Base-by-base conservation (phyloP, 2,797 vertebrate genomes). In the Schizopygopsis malacanthus region DNA sequence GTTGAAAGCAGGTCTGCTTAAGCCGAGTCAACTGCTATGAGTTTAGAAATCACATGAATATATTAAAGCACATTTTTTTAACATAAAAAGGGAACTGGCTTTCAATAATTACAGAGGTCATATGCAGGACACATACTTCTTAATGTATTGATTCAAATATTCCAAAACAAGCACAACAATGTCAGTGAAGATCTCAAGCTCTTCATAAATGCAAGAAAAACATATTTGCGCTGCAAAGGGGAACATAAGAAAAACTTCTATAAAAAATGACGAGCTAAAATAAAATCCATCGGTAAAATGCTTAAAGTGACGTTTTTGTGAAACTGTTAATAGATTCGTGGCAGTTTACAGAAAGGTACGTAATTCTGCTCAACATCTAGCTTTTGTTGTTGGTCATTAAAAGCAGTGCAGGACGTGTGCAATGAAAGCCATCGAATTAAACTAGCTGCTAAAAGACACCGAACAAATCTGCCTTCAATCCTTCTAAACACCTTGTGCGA, bases 351-450 rank as follows among this genome's bases (percentile, higher is more conserved):
- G 33, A 70, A 54, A 41, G 22, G 33, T 18, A 33, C 41, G 22
- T 33, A 33, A 33, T 33, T 33, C 33, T 33, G 4, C 39, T 69
- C 45, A 69, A 61, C 13, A 28, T 20, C 4, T 22, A 37, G 41
- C 41, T 47, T 65, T 25, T 79, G 59, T 28, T 13, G 43, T 81
- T 69, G 41, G 78, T 80, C 78, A 47, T 80, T 16, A 69, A 69
- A 37, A 81, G 39, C 69, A 75, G 70, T 22, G 75, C 59, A 50
- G 41, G 43, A 50, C 7, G 5, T 70, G 54, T 61, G 76, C 76
- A 16, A 61, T 11, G 20, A 41, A 61, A 78, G 54, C 37, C 76
- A 59, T 41, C 76, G 8, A 78, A 59, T 59, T 56, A 20, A 56
- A 28, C 43, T 3, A 71, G 37, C 65, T 56, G 50, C 67, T 81